Percentiles rank a stretch among this genome's conserved stretches.
phyloP scores from a whole-genome alignment of 2,797 vertebrate species.

The Sarcoramphus papa region DNA sequence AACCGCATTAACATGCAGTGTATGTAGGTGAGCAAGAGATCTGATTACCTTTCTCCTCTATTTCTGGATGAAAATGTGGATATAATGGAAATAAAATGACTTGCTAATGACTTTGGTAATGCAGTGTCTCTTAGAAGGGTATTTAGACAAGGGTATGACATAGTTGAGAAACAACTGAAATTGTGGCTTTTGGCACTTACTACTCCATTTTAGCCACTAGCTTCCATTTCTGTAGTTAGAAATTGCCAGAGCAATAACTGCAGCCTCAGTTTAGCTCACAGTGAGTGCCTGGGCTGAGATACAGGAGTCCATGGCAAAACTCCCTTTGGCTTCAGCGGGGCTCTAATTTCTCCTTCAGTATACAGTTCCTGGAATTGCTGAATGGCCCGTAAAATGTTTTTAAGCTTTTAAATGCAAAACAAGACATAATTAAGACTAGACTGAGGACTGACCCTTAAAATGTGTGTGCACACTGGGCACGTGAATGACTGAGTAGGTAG shows the following conservation, averaged over 20 bases:
- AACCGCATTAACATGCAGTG: not conserved
- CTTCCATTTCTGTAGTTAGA: not conserved
- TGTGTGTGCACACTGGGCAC: not conserved
- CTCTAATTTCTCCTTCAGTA: not conserved
- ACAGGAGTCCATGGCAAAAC: not conserved
- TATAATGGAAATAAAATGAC: conserved; percentile 45
- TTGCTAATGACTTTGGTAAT: conserved; percentile 39
- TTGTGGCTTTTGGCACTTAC: not conserved
- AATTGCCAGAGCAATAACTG: not conserved
- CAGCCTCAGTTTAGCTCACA: not conserved
- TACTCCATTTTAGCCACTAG: not conserved
- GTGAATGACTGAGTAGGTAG: not conserved
- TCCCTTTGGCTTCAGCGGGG: not conserved
- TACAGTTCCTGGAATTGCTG: not conserved
- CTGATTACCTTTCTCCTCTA: conserved; percentile 26
- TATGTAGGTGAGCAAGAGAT: conserved; percentile 12
- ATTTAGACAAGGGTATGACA: not conserved
- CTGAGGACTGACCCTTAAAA: not conserved
- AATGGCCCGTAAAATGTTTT: not conserved
- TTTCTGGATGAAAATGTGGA: conserved; percentile 15
- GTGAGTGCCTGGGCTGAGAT: not conserved
- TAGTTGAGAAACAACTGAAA: not conserved
- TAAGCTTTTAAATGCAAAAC: not conserved
- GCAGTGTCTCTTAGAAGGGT: not conserved
- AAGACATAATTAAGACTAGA: not conserved